phyloP scores from a whole-genome alignment of 2,113 vertebrate genomes.

The Pterocles orientalis region DNA sequence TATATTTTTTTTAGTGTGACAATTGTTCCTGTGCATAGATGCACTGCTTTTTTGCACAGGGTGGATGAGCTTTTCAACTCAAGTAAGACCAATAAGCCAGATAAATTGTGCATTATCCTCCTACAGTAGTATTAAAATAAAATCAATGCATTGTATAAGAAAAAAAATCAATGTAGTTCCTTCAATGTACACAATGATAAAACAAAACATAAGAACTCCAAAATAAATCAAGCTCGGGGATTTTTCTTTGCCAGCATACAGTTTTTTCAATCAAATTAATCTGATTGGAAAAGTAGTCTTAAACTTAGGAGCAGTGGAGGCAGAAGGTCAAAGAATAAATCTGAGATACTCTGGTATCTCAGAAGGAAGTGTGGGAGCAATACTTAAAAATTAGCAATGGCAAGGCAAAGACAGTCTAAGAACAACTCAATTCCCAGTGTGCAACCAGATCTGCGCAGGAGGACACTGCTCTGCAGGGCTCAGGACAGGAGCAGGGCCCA shows the following conservation, averaged over 20 bases:
- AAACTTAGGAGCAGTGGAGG: background rate
- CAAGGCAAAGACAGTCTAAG: constrained; percentile 1
- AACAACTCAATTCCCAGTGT: background rate
- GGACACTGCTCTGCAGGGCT: background rate
- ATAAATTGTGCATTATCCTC: background rate
- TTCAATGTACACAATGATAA: background rate
- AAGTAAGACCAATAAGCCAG: background rate
- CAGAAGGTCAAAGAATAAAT: constrained; percentile 27
- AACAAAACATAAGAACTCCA: background rate
- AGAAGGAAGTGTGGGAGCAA: constrained; percentile 44
- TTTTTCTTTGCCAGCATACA: background rate
- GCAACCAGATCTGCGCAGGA: background rate
- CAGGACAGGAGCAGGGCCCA: background rate
- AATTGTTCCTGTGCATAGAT: background rate
- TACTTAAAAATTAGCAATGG: background rate
- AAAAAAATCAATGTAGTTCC: background rate
- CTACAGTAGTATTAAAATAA: background rate
- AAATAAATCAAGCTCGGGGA: background rate
- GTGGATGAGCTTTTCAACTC: background rate
- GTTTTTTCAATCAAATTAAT: background rate
- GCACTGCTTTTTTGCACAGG: background rate
- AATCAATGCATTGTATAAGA: background rate
- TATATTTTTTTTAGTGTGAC: background rate
- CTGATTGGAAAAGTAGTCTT: background rate
- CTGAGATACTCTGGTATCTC: background rate